phyloP scores from a whole-genome alignment of 2,113 vertebrate species.

The Triplophysa dalaica region DNA sequence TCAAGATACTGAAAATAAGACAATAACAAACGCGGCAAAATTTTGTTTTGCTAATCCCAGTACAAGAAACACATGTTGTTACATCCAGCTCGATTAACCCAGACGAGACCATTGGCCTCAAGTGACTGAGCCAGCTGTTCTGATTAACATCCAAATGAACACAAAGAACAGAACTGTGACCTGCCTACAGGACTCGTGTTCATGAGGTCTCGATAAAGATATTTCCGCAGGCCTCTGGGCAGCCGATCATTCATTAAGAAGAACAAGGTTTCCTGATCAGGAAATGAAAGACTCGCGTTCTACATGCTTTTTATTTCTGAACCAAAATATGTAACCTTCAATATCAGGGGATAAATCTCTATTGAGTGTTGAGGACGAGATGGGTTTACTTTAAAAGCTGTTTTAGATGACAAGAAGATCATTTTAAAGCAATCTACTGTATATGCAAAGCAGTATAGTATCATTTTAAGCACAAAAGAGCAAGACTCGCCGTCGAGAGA shows the following conservation, averaged over 20 bases:
- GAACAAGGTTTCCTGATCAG: conserved; percentile 21
- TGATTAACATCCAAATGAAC: conserved; percentile 23
- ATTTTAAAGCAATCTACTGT: too few species aligned
- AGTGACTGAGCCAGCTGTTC: conserved; percentile 34
- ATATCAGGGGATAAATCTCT: neutral
- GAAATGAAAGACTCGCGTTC: conserved; percentile 7
- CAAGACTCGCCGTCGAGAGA: neutral
- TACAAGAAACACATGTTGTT: neutral
- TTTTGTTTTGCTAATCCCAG: neutral
- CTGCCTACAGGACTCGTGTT: conserved; percentile 11
- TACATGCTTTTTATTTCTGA: neutral
- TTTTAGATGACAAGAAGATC: neutral
- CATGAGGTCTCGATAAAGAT: conserved; percentile 23
- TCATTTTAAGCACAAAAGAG: too few species aligned
- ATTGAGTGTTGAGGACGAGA: neutral
- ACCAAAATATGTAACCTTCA: neutral
- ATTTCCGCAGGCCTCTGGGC: conserved; percentile 37
- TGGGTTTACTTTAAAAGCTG: neutral
- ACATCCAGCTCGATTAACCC: neutral
- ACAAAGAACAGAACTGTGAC: conserved; percentile 13
- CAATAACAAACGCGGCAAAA: neutral
- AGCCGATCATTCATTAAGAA: conserved; percentile 28
- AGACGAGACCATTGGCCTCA: neutral
- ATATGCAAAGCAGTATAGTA: too few species aligned
- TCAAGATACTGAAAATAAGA: neutral